These are phyloP conservation scores for Meles meles DNA, from an alignment of 2,113 vertebrate species.

Conservation along the genomic window DNA sequence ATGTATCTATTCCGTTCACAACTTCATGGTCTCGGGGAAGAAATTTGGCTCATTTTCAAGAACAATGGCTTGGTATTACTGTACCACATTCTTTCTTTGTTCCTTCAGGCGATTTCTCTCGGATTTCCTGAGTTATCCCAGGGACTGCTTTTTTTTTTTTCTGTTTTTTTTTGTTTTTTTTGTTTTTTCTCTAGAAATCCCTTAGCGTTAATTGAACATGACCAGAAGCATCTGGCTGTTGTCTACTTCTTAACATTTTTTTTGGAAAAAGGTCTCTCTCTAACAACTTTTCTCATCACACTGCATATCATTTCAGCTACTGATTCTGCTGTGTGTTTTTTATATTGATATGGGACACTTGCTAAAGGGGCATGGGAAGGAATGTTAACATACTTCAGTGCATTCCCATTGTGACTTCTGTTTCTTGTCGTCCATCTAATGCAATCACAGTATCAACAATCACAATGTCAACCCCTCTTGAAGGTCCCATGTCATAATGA, in stretches of 20 bases:
- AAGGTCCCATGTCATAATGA: background rate
- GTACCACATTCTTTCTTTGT: slow-evolving; percentile 54
- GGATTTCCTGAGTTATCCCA: slow-evolving; percentile 63
- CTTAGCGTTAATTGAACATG: slow-evolving; percentile 61
- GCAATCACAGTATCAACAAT: background rate
- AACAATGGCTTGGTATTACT: slow-evolving; percentile 56
- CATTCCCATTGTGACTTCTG: background rate
- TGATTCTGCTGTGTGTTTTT: slow-evolving; percentile 23
- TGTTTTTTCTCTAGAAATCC: slow-evolving; percentile 46
- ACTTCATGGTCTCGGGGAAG: slow-evolving; percentile 63
- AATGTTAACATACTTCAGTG: background rate
- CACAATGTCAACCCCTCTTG: background rate
- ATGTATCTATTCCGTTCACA: slow-evolving; percentile 61
- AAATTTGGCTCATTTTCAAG: slow-evolving; percentile 70
- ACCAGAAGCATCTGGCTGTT: slow-evolving; percentile 67
- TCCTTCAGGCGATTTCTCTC: slow-evolving; percentile 58
- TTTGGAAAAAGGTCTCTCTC: slow-evolving; percentile 36
- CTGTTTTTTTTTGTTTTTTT: slow-evolving; percentile 4
- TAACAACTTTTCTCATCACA: slow-evolving; percentile 35
- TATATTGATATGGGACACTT: background rate
- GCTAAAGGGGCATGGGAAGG: background rate
- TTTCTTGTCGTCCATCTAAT: background rate
- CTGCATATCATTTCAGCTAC: slow-evolving; percentile 56
- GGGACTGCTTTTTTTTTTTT: slow-evolving; percentile 32
- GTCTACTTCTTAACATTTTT: slow-evolving; percentile 39